These are phyloP conservation scores for Xenops minutus DNA, from an alignment of 2,797 vertebrate species.

Conservation along the genomic window DNA sequence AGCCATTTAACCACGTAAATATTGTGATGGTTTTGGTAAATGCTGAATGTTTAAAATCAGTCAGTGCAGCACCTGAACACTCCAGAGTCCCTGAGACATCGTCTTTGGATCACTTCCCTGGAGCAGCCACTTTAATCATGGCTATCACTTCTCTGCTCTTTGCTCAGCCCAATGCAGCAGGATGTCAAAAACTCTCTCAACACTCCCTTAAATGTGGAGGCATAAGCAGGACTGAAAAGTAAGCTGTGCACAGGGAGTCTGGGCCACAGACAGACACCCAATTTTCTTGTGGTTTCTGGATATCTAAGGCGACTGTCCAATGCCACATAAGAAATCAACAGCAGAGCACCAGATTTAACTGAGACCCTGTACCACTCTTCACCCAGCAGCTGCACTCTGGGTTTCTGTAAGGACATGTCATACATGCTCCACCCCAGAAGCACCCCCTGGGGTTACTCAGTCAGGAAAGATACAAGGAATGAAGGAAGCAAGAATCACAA, in stretches of 20 bases:
- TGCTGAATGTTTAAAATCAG: neutral
- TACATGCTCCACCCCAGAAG: neutral
- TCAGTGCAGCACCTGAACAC: neutral
- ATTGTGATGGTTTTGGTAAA: neutral
- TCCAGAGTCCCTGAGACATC: neutral
- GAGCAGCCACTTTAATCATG: neutral
- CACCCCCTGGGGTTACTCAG: neutral
- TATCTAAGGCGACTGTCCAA: neutral
- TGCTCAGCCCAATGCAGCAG: neutral
- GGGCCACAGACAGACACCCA: neutral
- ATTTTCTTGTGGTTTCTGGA: neutral
- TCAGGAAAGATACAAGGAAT: neutral
- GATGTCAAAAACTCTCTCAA: accelerated
- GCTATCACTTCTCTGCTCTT: neutral
- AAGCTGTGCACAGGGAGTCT: neutral
- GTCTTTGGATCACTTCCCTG: neutral
- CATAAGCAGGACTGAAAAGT: accelerated
- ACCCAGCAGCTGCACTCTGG: neutral
- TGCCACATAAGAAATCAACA: neutral
- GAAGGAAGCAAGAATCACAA: neutral
- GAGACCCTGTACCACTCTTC: neutral
- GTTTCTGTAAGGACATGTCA: neutral
- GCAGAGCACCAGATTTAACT: neutral
- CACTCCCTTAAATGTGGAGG: neutral
- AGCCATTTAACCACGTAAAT: neutral